phyloP scores from a whole-genome alignment of 2,797 vertebrate species.

The Amazona ochrocephala region DNA sequence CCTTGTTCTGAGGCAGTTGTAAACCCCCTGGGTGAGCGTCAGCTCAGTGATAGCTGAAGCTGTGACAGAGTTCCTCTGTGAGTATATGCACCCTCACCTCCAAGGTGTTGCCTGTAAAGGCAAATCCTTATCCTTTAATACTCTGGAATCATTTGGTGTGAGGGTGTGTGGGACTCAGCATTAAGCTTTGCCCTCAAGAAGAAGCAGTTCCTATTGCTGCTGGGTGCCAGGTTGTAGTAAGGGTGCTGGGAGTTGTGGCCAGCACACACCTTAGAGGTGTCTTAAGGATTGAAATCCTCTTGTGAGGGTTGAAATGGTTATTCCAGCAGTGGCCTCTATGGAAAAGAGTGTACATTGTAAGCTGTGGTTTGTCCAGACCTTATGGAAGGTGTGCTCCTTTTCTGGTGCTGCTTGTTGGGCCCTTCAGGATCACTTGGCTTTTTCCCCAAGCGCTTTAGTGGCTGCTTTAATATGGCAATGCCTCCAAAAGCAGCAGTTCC shows the following conservation, averaged over 20 bases:
- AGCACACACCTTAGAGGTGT: not conserved
- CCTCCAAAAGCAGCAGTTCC: not conserved
- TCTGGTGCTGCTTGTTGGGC: not conserved
- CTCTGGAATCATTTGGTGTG: not conserved
- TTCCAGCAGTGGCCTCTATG: not conserved
- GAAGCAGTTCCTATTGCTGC: not conserved
- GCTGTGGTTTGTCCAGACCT: not conserved
- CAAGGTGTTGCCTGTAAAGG: not conserved
- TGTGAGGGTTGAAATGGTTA: not conserved
- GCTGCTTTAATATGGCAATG: not conserved
- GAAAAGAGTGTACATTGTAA: not conserved
- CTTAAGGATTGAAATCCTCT: not conserved
- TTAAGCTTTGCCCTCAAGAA: not conserved
- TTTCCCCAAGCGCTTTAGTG: not conserved
- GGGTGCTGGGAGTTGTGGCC: not conserved
- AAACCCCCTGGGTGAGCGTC: not conserved
- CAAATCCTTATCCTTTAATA: slow-evolving; percentile 50
- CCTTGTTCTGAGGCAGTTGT: not conserved
- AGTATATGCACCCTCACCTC: not conserved
- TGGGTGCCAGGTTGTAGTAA: not conserved
- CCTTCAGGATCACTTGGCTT: not conserved
- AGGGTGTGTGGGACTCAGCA: not conserved
- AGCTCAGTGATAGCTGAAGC: not conserved
- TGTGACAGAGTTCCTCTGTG: not conserved
- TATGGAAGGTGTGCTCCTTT: not conserved